These are phyloP conservation scores for Tachysurus fulvidraco DNA, from an alignment of 2,113 vertebrate genomes.

Conservation along the genomic window DNA sequence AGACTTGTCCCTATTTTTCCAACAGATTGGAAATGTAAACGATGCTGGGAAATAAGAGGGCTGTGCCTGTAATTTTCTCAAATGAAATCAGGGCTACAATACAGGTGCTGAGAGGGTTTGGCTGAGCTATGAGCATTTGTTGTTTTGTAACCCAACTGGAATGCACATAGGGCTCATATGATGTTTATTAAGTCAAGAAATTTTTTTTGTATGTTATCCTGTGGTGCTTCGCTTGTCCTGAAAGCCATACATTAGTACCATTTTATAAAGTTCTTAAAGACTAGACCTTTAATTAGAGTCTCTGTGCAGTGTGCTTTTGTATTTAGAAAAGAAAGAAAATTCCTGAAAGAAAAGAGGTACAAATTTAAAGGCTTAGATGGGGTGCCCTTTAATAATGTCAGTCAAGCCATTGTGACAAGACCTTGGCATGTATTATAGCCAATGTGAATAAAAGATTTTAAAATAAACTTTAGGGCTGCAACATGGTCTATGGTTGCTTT, in stretches of 20 bases:
- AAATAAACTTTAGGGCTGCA: constrained; percentile 16
- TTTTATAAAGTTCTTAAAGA: neutral
- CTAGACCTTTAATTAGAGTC: neutral
- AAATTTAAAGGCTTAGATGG: constrained; percentile 26
- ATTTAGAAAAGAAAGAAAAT: constrained; percentile 18
- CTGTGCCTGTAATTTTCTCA: constrained; percentile 34
- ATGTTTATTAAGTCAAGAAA: constrained; percentile 50
- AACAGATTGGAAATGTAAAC: constrained; percentile 22
- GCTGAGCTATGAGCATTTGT: constrained; percentile 16
- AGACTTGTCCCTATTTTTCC: constrained; percentile 6
- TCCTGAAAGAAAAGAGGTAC: constrained; percentile 19
- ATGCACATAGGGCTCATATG: constrained; percentile 46
- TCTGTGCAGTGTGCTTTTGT: constrained; percentile 16
- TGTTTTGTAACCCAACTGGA: constrained; percentile 45
- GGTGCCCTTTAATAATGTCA: constrained; percentile 40
- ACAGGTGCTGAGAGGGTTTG: constrained; percentile 47
- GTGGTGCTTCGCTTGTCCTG: neutral
- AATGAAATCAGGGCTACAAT: constrained; percentile 52
- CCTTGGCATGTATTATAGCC: constrained; percentile 12
- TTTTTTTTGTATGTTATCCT: neutral
- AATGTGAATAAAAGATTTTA: constrained; percentile 24
- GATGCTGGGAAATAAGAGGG: constrained; percentile 8
- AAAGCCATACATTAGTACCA: neutral
- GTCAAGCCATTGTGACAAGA: constrained; percentile 9
- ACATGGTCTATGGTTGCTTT: neutral